Evolutionary conservation across 1,140 invertebrate species (phyloP).

Genomic region (Micrasema minimum): DNA sequence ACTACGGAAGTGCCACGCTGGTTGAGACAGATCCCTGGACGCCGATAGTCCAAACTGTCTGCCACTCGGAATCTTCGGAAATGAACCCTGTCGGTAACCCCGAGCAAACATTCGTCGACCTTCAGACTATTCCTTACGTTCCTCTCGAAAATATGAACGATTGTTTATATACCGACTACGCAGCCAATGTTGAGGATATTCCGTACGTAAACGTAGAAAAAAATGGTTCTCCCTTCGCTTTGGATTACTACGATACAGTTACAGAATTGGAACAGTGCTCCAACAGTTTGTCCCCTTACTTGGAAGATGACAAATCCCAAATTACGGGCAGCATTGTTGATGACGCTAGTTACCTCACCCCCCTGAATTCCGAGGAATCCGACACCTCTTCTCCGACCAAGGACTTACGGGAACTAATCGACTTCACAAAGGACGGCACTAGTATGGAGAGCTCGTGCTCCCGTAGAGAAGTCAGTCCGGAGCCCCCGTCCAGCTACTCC

Average conservation of each 20-base stretch:
- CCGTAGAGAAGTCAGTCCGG: conserved; percentile 37
- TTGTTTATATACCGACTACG: conserved; percentile 56
- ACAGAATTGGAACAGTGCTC: conserved; percentile 39
- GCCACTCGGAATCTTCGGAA: conserved; percentile 13
- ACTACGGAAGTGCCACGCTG: conserved; percentile 60
- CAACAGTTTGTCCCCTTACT: conserved; percentile 49
- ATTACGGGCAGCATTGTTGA: conserved; percentile 27
- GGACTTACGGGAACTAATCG: conserved; percentile 41
- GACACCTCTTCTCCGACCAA: conserved; percentile 39
- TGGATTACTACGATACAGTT: conserved; percentile 46
- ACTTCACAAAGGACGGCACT: conserved; percentile 38
- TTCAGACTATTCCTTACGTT: conserved; percentile 61
- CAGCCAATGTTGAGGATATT: conserved; percentile 29
- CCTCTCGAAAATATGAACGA: conserved; percentile 54
- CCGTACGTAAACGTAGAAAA: conserved; percentile 21
- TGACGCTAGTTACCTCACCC: conserved; percentile 36
- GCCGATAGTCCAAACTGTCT: conserved; percentile 57
- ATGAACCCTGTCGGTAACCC: conserved; percentile 55
- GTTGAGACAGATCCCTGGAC: conserved; percentile 61
- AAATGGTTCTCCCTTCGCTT: conserved; percentile 26
- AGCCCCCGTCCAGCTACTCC: conserved; percentile 46
- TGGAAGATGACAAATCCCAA: conserved; percentile 52
- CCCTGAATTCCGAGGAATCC: conserved; percentile 43
- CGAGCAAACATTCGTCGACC: conserved; percentile 55
- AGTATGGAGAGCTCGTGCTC: conserved; percentile 29